These are phyloP conservation scores for Polydesmus complanatus DNA, from an alignment of 2,888 invertebrate species.

Conservation along the genomic window DNA sequence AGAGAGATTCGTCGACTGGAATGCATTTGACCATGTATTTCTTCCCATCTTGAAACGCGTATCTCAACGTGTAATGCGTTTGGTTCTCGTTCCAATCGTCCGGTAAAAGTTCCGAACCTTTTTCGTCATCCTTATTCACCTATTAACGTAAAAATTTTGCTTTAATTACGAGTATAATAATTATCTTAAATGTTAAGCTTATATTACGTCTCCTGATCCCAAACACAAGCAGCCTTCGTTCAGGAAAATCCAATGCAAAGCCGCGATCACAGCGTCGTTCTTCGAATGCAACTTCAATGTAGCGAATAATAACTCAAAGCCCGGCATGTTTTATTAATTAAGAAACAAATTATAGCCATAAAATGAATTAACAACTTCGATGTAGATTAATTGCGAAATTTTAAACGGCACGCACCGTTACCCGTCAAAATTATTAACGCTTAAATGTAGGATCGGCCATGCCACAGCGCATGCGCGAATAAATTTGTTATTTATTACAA, in stretches of 20 bases:
- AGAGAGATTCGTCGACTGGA: background rate
- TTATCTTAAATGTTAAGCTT: background rate
- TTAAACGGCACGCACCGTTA: background rate
- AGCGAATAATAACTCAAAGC: constrained; percentile 1
- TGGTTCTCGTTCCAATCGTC: background rate
- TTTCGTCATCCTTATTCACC: background rate
- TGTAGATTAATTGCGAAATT: too few relatives aligned
- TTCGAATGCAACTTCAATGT: background rate
- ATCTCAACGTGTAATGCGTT: constrained; percentile 4
- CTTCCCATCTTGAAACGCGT: background rate
- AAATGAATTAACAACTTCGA: too few relatives aligned
- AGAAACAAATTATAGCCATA: too few relatives aligned
- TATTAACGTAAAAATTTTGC: background rate
- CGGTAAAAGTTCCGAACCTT: constrained; percentile 2
- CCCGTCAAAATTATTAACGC: background rate
- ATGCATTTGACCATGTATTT: background rate
- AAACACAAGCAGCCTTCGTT: background rate
- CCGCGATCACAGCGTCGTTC: background rate
- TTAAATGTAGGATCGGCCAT: too few relatives aligned
- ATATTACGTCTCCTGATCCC: background rate
- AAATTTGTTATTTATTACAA: too few relatives aligned
- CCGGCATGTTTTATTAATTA: constrained; percentile 3
- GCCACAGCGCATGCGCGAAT: too few relatives aligned
- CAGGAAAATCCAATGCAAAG: constrained; percentile 6
- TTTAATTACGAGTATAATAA: too few relatives aligned